Percentiles rank a stretch among this genome's conserved stretches.
Evolutionary conservation across 1,140 invertebrate genomes (phyloP).

Genomic region (Drosophila lacteicornis): DNA sequence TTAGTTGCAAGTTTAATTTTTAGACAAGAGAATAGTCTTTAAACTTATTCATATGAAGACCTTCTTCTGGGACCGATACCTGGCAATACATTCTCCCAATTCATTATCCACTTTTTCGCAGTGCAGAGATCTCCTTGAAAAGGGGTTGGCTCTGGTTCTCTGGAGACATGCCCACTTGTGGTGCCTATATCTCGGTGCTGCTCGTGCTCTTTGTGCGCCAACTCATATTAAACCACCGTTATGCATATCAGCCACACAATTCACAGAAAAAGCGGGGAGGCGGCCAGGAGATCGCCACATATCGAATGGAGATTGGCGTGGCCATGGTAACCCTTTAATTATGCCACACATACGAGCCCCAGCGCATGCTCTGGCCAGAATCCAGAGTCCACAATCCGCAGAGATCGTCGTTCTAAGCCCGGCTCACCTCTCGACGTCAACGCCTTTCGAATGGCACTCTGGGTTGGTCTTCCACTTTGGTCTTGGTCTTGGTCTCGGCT

Average conservation of each 20-base stretch:
- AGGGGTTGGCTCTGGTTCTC: conserved; percentile 24
- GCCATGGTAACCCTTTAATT: conserved; percentile 80
- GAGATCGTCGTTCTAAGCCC: conserved; percentile 39
- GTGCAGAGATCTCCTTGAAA: conserved; percentile 25
- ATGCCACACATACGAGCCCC: conserved; percentile 55
- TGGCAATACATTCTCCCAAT: no score
- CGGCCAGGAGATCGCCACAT: conserved; percentile 45
- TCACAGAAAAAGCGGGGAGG: conserved; percentile 36
- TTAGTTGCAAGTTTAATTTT: not conserved
- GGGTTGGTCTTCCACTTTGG: conserved; percentile 35
- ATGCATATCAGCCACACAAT: conserved; percentile 76
- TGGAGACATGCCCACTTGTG: conserved; percentile 75
- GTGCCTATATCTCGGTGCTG: conserved; percentile 29
- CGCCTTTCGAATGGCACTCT: conserved; percentile 78
- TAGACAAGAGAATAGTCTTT: not conserved
- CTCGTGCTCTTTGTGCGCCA: conserved; percentile 60
- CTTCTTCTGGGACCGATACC: no score
- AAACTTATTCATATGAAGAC: no score
- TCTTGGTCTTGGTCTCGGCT: conserved; percentile 19
- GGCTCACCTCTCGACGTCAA: conserved; percentile 65
- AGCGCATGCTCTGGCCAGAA: conserved; percentile 1
- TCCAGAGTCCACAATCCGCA: conserved; percentile 27
- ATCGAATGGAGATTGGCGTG: conserved; percentile 70
- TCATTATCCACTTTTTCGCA: conserved; percentile 7
- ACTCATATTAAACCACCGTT: conserved; percentile 82